phyloP scores from a whole-genome alignment of 1,140 invertebrate genomes.

The Capitella teleta region DNA sequence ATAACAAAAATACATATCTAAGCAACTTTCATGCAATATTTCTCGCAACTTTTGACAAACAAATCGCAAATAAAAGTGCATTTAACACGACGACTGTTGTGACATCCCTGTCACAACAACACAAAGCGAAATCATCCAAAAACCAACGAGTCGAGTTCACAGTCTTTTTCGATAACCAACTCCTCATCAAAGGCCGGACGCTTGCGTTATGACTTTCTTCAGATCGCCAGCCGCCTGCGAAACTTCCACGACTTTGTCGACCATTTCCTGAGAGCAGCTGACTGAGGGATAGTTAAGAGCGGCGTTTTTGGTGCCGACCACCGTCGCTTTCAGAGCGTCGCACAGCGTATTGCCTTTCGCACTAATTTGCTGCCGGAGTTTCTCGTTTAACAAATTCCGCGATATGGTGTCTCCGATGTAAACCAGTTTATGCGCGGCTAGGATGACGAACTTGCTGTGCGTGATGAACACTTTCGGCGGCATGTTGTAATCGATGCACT shows the following conservation, averaged over 20 bases:
- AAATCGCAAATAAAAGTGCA: no score
- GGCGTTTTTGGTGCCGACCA: conserved; percentile 76
- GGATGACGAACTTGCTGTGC: conserved; percentile 84
- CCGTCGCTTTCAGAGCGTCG: conserved; percentile 69
- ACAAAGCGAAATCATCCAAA: no score
- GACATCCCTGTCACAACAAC: no score
- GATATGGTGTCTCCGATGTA: conserved; percentile 86
- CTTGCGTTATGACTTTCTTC: conserved; percentile 51
- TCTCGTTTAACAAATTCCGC: conserved; percentile 57
- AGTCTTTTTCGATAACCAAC: no score
- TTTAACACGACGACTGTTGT: no score
- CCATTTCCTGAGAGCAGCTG: conserved; percentile 82
- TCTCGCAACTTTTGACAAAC: no score
- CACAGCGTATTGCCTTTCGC: conserved; percentile 71
- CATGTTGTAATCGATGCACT: conserved; percentile 81
- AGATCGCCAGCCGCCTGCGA: conserved; percentile 65
- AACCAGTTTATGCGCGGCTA: conserved; percentile 82
- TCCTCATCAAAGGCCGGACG: conserved; percentile 57
- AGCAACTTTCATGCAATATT: no score
- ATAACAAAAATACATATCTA: no score
- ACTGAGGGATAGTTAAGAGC: conserved; percentile 83
- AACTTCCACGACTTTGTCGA: conserved; percentile 72
- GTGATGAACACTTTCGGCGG: conserved; percentile 85
- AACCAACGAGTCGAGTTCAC: no score
- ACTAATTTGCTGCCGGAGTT: conserved; percentile 57